Percentiles rank a stretch among this genome's conserved stretches.
These are phyloP conservation scores for Phyllotreta striolata DNA, from an alignment of 2,888 invertebrate species.

Conservation along the genomic window DNA sequence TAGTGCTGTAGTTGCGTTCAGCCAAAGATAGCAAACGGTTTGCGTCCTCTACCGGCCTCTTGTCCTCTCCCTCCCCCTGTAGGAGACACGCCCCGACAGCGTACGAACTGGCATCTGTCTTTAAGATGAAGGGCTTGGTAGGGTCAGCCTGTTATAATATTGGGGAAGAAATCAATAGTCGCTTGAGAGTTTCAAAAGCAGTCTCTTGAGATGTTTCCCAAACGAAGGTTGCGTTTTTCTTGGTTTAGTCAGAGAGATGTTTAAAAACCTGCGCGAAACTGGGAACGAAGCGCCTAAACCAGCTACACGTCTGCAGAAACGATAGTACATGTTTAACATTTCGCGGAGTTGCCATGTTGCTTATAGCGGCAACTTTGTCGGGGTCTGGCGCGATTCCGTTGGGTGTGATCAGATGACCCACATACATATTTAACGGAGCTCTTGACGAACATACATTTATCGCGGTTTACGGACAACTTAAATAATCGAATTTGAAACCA, in stretches of 20 bases:
- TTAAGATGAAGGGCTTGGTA: conserved; percentile 41
- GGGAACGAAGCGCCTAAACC: conserved; percentile 41
- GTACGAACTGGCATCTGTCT: conserved; percentile 47
- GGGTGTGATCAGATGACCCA: conserved; percentile 39
- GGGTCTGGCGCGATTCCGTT: conserved; percentile 39
- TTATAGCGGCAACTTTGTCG: conserved; percentile 41
- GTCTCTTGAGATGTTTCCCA: conserved; percentile 30
- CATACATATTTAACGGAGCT: conserved; percentile 36
- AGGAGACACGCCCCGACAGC: conserved; percentile 42
- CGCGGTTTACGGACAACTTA: conserved; percentile 38
- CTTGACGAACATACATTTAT: conserved; percentile 41
- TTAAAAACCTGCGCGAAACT: conserved; percentile 41
- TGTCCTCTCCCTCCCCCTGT: conserved; percentile 42
- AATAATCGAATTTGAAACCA: conserved; percentile 35
- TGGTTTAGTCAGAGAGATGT: conserved; percentile 38
- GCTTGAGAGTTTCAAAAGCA: conserved; percentile 42
- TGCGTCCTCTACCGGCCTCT: conserved; percentile 46
- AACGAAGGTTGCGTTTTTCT: conserved; percentile 34
- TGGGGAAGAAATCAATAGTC: conserved; percentile 40
- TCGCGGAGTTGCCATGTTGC: conserved; percentile 25
- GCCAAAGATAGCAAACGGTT: conserved; percentile 43
- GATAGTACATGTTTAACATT: conserved; percentile 36
- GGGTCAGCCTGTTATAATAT: conserved; percentile 42
- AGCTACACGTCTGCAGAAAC: conserved; percentile 41
- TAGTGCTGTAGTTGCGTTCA: conserved; percentile 44